Evolutionary conservation across 1,140 invertebrate species (phyloP).

Genomic region (Scylla paramamosain): DNA sequence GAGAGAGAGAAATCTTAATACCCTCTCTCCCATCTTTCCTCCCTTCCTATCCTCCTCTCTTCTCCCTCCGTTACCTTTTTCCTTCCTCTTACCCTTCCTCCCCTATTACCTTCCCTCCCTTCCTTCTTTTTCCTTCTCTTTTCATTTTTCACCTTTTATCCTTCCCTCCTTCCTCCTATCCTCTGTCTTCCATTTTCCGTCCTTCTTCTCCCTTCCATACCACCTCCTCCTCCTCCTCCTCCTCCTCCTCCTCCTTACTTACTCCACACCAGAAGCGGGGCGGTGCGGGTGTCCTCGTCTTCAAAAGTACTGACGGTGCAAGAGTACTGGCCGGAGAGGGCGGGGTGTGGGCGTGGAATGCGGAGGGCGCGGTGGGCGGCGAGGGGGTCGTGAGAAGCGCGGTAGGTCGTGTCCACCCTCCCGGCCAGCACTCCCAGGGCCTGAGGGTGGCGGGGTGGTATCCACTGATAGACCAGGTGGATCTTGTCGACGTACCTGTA

Average conservation of each 20-base stretch:
- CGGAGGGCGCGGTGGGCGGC: background rate
- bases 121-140: background rate
- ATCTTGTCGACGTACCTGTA: conserved; percentile 40
- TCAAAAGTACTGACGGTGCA: conserved; percentile 51
- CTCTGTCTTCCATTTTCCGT: background rate
- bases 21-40: too few species aligned
- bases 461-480: conserved; percentile 41
- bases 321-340: conserved; percentile 25
- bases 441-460: background rate
- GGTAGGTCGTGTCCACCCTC: background rate
- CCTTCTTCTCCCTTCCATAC: background rate
- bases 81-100: background rate
- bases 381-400: background rate
- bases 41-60: background rate
- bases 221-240: background rate
- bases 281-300: conserved; percentile 42
- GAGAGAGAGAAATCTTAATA: too few species aligned
- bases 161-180: background rate
- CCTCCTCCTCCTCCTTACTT: background rate
- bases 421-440: background rate
- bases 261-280: conserved; percentile 33
- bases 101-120: background rate
- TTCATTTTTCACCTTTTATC: background rate
- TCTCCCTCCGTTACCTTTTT: background rate
- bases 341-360: conserved; percentile 3